Conservation (phyloP, 2,113 vertebrate species). For the Neolamprologus kungweensis region DNA sequence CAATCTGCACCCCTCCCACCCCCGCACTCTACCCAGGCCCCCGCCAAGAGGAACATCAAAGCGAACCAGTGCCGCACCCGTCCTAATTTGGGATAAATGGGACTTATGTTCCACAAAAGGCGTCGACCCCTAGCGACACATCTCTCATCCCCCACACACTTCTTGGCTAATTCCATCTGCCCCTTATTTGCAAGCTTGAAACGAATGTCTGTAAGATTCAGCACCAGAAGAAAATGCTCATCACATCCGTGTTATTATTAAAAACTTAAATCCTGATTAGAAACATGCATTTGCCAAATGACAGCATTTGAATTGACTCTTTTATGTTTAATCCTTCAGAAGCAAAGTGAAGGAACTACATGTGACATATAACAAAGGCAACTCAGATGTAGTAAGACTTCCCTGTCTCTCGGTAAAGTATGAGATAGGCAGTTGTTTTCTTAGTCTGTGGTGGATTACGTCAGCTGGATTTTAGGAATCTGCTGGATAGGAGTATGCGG, state of each 20-base stretch:
- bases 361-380: neutral
- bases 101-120: slow-evolving; percentile 69
- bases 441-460: neutral
- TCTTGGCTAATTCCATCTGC: slow-evolving; percentile 63
- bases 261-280: slow-evolving; percentile 62
- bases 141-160: slow-evolving; percentile 43
- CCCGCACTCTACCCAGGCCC: neutral
- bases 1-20: neutral
- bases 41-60: slow-evolving; percentile 67
- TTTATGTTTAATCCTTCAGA: slow-evolving; percentile 60
- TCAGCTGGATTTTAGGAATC: neutral
- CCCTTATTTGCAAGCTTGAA: slow-evolving; percentile 59
- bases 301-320: slow-evolving; percentile 40
- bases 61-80: slow-evolving; percentile 31
- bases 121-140: slow-evolving; percentile 52
- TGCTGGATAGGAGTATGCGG: neutral
- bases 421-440: neutral
- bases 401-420: neutral
- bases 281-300: slow-evolving; percentile 47
- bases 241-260: slow-evolving; percentile 41
- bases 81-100: slow-evolving; percentile 71
- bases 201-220: slow-evolving; percentile 44
- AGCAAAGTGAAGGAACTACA: neutral
- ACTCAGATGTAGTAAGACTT: neutral
- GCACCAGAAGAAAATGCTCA: slow-evolving; percentile 39